Base-by-base conservation (phyloP, 2,113 vertebrate species). In the Psittacara wagleri region DNA sequence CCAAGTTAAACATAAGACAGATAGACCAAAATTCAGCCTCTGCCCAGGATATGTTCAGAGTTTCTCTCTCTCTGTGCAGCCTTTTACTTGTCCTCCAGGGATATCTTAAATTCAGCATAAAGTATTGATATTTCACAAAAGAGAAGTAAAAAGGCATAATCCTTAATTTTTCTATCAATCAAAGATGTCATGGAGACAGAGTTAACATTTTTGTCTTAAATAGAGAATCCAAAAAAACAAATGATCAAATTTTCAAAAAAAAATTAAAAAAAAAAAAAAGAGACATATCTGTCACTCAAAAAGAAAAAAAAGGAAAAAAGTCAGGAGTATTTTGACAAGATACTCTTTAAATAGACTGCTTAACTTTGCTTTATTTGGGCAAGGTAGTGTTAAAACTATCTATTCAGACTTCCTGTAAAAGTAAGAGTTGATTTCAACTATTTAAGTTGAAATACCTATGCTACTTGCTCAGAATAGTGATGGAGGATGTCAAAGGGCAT, bases 51-150 rank as follows among this genome's bases (percentile, higher is more conserved):
- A 80, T 62, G 55, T 29, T 96, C 49, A 86, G 70, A 94, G 66
- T 39, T 94, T 91, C 54, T 94, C 64, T 88, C 54, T 90, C 76
- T 95, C 81, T 72, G 63, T 31, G 59, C 52, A 94, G 81, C 5
- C 22, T 83, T 92, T 91, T 70, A n/a, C 23, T 87, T 76, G 55
- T 90, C 67, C 91, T 94, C 90, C 28, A 78, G 94, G 80, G 81
- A 84, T 83, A 64, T 82, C 83, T 96, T 90, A 77, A 54, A 96
- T 95, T 97, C 95, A 88, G 64, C 59, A 88, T 85, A 87, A 96
- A 83, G 57, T 96, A 91, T 52, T 94, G 92, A 72, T 93, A 87
- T 92, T 97, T 95, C 88, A 95, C 70, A 94, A 95, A 96, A 95
- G 52, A 86, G 24, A 90, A 94, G 79, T 73, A 91, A 74, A 94